Evolutionary conservation across 2,888 invertebrate species (phyloP).

Genomic region (Ptychoptera albimana): DNA sequence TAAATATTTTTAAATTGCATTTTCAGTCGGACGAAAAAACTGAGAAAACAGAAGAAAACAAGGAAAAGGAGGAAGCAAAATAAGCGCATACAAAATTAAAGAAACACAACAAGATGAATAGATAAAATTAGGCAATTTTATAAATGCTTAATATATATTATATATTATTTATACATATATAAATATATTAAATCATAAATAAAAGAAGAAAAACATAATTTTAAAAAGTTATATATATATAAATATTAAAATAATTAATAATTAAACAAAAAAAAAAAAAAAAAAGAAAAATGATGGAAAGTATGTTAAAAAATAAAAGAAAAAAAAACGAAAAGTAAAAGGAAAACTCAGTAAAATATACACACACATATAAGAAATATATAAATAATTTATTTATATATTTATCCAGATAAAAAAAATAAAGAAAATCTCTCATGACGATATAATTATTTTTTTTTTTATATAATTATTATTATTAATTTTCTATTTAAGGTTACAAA

Average conservation of each 20-base stretch:
- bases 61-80: slow-evolving; percentile 43
- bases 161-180: neutral
- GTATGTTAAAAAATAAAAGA: neutral
- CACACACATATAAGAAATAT: too few species aligned
- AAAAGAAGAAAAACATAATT: neutral
- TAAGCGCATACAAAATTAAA: slow-evolving; percentile 14
- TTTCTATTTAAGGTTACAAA: too few species aligned
- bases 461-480: too few species aligned
- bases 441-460: too few species aligned
- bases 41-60: slow-evolving; percentile 56
- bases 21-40: slow-evolving; percentile 52
- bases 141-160: neutral
- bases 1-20: slow-evolving; percentile 3
- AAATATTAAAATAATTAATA: too few species aligned
- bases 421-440: too few species aligned
- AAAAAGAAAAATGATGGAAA: neutral
- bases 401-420: too few species aligned
- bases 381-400: too few species aligned
- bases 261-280: too few species aligned
- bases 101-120: neutral
- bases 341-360: neutral
- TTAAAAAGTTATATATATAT: too few species aligned
- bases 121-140: neutral
- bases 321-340: neutral
- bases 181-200: neutral